These are phyloP conservation scores for Cephalophus harveyi DNA, from an alignment of 2,113 vertebrate genomes.

Conservation along the genomic window DNA sequence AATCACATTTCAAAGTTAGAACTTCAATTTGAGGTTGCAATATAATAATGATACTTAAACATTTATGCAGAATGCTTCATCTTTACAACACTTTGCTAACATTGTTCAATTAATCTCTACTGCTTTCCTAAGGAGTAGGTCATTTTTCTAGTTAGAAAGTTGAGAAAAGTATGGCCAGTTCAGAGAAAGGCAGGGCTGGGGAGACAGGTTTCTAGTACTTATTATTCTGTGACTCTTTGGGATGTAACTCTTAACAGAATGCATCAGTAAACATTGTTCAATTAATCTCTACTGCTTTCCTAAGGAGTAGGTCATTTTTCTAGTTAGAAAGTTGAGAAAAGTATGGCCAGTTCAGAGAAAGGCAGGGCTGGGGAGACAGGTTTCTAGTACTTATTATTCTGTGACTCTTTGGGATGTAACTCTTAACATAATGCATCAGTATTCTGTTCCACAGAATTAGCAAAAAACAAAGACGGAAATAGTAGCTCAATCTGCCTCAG, in stretches of 20 bases:
- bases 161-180: not conserved
- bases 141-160: slow-evolving; percentile 56
- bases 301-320: slow-evolving; percentile 65
- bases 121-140: slow-evolving; percentile 61
- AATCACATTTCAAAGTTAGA: slow-evolving; percentile 75
- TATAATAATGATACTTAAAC: slow-evolving; percentile 64
- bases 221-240: not conserved
- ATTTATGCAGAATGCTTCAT: slow-evolving; percentile 62
- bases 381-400: not conserved
- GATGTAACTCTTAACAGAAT: not conserved
- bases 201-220: not conserved
- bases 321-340: slow-evolving; percentile 34
- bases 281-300: slow-evolving; percentile 60
- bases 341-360: not conserved
- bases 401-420: not conserved
- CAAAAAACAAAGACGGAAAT: not conserved
- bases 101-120: slow-evolving; percentile 55
- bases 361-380: not conserved
- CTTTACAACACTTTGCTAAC: slow-evolving; percentile 37
- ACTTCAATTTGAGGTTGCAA: slow-evolving; percentile 61
- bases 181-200: not conserved
- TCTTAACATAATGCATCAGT: not conserved
- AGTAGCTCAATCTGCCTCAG: not conserved
- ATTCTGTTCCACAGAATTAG: not conserved
- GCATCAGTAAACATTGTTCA: not conserved